These are phyloP conservation scores for Plemyria rubiginata DNA, from an alignment of 2,888 invertebrate genomes.

Conservation along the genomic window DNA sequence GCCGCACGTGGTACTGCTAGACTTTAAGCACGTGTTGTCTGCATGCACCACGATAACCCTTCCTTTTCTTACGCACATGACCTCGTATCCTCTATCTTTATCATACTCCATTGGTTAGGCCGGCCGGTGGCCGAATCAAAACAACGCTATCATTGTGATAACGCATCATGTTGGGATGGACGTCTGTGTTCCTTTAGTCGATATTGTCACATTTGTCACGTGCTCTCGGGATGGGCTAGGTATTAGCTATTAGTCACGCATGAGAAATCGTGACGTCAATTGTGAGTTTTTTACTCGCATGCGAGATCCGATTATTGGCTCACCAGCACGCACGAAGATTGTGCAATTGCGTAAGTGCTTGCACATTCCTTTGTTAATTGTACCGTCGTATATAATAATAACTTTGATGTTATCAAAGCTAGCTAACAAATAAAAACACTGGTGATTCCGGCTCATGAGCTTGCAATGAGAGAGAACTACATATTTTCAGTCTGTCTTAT, in stretches of 20 bases:
- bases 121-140: conserved; percentile 45
- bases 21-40: conserved; percentile 54
- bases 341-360: conserved; percentile 21
- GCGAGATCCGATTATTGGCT: conserved; percentile 8
- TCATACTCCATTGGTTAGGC: conserved; percentile 41
- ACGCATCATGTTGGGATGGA: conserved; percentile 32
- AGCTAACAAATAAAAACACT: not conserved
- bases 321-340: conserved; percentile 3
- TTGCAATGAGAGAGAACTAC: too few relatives aligned
- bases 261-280: conserved; percentile 24
- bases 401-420: not conserved
- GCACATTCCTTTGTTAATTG: conserved; percentile 6
- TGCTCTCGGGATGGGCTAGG: conserved; percentile 18
- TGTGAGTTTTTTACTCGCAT: conserved; percentile 13
- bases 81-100: conserved; percentile 43
- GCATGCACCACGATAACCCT: conserved; percentile 60
- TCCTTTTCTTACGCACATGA: conserved; percentile 47
- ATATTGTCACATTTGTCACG: conserved; percentile 31
- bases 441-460: too few relatives aligned
- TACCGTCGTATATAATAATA: conserved; percentile 1
- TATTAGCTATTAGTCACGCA: conserved; percentile 32
- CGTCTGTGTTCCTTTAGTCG: conserved; percentile 28
- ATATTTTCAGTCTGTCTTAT: too few relatives aligned
- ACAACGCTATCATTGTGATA: conserved; percentile 39
- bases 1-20: conserved; percentile 24